These are phyloP conservation scores for Acronicta alni DNA, from an alignment of 2,888 invertebrate species.

Conservation along the genomic window DNA sequence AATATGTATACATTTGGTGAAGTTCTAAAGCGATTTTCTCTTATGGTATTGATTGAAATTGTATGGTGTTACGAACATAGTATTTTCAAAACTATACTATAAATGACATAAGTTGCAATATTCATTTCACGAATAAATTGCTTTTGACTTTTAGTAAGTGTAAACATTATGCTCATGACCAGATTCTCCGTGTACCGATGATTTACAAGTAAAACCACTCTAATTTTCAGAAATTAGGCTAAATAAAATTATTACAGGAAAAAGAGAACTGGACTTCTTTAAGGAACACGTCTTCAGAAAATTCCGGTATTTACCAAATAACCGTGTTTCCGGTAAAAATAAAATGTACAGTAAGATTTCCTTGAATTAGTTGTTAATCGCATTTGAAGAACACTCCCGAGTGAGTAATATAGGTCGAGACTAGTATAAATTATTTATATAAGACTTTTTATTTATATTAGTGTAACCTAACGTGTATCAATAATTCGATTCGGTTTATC, in stretches of 20 bases:
- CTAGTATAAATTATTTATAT: conserved; percentile 11
- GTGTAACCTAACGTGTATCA: not conserved
- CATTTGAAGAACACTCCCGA: conserved; percentile 8
- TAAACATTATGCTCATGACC: too few relatives aligned
- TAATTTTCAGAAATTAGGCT: conserved; percentile 25
- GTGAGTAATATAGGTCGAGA: conserved; percentile 18
- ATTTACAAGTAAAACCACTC: conserved; percentile 1
- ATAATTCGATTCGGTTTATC: not conserved
- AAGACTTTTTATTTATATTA: not conserved
- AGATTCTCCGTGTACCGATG: too few relatives aligned
- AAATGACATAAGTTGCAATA: too few relatives aligned
- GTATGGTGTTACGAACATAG: too few relatives aligned
- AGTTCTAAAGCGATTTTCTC: too few relatives aligned
- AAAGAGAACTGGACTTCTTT: conserved; percentile 5
- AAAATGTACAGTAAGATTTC: conserved; percentile 22
- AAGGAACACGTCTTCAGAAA: conserved; percentile 21
- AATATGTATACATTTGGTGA: too few relatives aligned
- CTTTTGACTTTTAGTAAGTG: too few relatives aligned
- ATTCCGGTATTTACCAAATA: conserved; percentile 27
- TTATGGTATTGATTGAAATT: too few relatives aligned
- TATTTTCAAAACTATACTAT: too few relatives aligned
- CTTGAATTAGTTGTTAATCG: conserved; percentile 23
- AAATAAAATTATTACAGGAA: conserved; percentile 23
- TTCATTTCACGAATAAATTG: too few relatives aligned
- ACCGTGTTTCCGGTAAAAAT: conserved; percentile 37